phyloP scores from a whole-genome alignment of 2,113 vertebrate genomes.

The Pogonocichla stellata region DNA sequence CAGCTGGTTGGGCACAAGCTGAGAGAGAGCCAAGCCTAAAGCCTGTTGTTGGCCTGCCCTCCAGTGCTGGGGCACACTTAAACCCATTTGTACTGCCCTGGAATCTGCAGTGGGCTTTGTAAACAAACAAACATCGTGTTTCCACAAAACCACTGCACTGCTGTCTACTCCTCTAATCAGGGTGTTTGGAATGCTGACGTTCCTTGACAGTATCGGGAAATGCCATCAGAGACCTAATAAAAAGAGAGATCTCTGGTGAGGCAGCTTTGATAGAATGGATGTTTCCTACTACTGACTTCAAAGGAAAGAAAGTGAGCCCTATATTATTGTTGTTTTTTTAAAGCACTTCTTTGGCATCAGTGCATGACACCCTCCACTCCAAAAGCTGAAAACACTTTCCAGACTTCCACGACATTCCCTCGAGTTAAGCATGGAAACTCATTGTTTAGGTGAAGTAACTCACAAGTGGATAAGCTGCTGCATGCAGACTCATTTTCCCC shows the following conservation, averaged over 20 bases:
- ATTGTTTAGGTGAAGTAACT: neutral
- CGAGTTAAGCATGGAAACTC: neutral
- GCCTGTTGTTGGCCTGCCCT: neutral
- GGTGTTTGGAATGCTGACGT: neutral
- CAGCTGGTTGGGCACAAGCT: neutral
- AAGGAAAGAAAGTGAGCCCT: slow-evolving; percentile 22
- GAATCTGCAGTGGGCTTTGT: neutral
- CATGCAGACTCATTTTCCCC: neutral
- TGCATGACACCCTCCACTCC: neutral
- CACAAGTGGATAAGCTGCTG: neutral
- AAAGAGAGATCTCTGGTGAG: slow-evolving; percentile 21
- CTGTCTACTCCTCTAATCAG: neutral
- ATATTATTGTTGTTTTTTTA: neutral
- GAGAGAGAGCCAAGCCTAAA: neutral
- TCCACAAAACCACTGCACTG: slow-evolving; percentile 16
- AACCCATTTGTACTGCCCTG: neutral
- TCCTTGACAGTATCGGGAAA: slow-evolving; percentile 52
- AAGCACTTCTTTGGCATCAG: slow-evolving; percentile 18
- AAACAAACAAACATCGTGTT: slow-evolving; percentile 18
- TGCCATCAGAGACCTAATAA: slow-evolving; percentile 33
- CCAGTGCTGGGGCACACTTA: neutral
- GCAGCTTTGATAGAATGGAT: slow-evolving; percentile 7
- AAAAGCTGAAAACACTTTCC: slow-evolving; percentile 32
- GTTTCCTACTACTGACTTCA: slow-evolving; percentile 32
- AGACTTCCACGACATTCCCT: slow-evolving; percentile 6